Evolutionary conservation across 1,140 invertebrate genomes (phyloP), one percentile per base, ranked within the genome.

Genomic region (Drosophila sp.): DNA sequence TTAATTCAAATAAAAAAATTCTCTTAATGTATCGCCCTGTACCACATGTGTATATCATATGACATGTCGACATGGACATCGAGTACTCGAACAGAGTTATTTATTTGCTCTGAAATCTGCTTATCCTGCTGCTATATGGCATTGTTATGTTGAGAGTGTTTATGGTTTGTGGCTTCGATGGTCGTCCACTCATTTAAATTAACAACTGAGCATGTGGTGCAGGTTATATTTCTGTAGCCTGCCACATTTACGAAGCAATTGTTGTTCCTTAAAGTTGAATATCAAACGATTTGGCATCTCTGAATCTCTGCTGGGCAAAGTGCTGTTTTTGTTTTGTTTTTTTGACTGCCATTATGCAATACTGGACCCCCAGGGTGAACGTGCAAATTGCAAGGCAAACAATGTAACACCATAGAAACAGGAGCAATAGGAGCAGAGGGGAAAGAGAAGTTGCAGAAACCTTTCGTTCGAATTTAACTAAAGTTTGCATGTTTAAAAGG

Each of bases 101-200:
- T 21, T 21, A 2, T 21, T 21, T 21, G 21, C 21, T 25, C 36
- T 16, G 13, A 54, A 45, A 14, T 34, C 40, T 45, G 41, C 40
- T 36, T 56, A 48, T 65, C 16, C 14, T 14, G 5, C 7, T 43
- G 41, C 41, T 11, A 32, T 32, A 34, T 34, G 50, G 38, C 29
- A 64, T 54, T 64, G 48, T 64, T 48, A 34, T 54, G 18, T 56
- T 21, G 50, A 56, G 40, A 40, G 51, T 46, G 38, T 65, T 65
- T 65, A 65, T 65, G 51, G 29, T 40, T 43, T 65, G 50, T 29
- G 62, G 50, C 62, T 43, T 27, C 16, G n/a, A 38, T 29, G 40
- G 8, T 65, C 29, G 62, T 2, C 62, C 34, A 38, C 50, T 45
- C 40, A 65, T 56, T 65, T 46, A 16, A 65, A 65, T 56, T 65